Evolutionary conservation across 2,113 vertebrate genomes (phyloP).

Genomic region (Uropsilus gracilis): DNA sequence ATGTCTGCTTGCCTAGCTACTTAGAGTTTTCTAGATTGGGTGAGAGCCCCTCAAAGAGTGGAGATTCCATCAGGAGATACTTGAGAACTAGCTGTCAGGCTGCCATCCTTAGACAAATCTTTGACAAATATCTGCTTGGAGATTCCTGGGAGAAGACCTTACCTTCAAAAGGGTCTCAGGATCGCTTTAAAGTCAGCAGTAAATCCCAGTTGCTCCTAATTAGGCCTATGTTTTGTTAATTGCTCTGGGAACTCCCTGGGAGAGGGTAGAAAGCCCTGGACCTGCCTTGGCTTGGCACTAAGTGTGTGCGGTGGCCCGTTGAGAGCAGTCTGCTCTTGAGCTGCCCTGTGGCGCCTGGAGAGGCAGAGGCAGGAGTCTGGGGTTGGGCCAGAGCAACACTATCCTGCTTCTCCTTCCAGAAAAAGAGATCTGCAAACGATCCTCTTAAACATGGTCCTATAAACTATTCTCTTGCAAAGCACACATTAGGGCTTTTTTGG

Average conservation of each 20-base stretch:
- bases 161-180: slow-evolving; percentile 75
- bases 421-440: background rate
- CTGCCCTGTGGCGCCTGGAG: background rate
- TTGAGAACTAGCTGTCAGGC: slow-evolving; percentile 83
- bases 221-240: slow-evolving; percentile 58
- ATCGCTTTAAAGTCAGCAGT: slow-evolving; percentile 76
- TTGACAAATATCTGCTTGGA: slow-evolving; percentile 84
- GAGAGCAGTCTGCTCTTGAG: background rate
- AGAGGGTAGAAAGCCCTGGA: background rate
- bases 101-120: slow-evolving; percentile 82
- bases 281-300: background rate
- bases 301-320: background rate
- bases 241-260: slow-evolving; percentile 26
- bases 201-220: slow-evolving; percentile 63
- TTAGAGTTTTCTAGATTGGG: slow-evolving; percentile 80
- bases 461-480: background rate
- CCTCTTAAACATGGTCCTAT: background rate
- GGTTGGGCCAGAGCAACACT: background rate
- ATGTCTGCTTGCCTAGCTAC: slow-evolving; percentile 81
- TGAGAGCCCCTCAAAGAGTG: slow-evolving; percentile 81
- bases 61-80: slow-evolving; percentile 76
- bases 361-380: background rate
- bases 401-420: background rate
- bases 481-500: background rate
- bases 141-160: slow-evolving; percentile 80